Evolutionary conservation across 2,888 invertebrate species (phyloP).

Genomic region (Diarsia mendica): DNA sequence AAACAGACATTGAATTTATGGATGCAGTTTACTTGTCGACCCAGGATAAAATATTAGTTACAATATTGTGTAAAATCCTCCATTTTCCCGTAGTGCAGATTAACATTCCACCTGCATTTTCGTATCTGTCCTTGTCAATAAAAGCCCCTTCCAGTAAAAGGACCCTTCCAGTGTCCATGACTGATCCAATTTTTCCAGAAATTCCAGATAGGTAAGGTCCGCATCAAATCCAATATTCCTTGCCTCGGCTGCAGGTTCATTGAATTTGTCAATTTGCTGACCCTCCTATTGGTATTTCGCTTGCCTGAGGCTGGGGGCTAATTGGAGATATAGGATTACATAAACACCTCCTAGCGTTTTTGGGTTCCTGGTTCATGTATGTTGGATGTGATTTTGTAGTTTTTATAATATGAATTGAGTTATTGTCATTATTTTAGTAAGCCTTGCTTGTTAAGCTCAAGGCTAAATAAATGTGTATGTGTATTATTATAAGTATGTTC

Average conservation of each 20-base stretch:
- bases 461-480: no score
- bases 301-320: slow-evolving; percentile 11
- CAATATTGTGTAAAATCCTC: not conserved
- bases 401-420: no score
- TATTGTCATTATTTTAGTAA: no score
- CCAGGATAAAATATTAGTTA: not conserved
- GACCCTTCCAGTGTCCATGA: no score
- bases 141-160: no score
- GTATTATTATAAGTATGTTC: no score
- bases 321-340: slow-evolving; percentile 42
- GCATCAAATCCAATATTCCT: slow-evolving; percentile 27
- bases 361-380: not conserved
- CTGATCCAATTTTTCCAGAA: not conserved
- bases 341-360: not conserved
- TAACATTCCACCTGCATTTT: not conserved
- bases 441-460: no score
- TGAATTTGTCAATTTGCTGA: slow-evolving; percentile 40
- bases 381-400: no score
- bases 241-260: slow-evolving; percentile 17
- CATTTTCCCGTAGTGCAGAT: not conserved
- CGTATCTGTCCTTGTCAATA: not conserved
- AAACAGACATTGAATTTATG: no score
- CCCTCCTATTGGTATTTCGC: slow-evolving; percentile 18
- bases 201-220: not conserved
- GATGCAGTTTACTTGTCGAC: not conserved